Evolutionary conservation across 2,888 invertebrate species (phyloP).

Genomic region (Bugulina stolonifera): DNA sequence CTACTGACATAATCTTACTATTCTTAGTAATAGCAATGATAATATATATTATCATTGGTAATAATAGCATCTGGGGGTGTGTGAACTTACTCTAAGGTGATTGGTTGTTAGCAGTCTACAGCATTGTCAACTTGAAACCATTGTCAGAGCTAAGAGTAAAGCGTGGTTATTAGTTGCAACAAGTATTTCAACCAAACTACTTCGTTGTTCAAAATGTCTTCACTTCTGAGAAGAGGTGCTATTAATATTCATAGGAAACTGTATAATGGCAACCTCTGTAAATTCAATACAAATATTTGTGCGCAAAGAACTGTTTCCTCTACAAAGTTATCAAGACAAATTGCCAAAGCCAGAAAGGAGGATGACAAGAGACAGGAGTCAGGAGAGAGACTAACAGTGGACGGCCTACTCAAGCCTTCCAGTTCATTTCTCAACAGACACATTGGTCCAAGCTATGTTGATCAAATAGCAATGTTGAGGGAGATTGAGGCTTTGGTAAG

Average conservation of each 20-base stretch:
- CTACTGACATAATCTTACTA: too few species aligned
- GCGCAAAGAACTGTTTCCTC: not conserved
- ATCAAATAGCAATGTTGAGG: conserved; percentile 26
- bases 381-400: not conserved
- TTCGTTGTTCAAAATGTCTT: not conserved
- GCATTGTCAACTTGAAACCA: too few species aligned
- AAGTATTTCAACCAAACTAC: too few species aligned
- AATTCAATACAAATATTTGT: not conserved
- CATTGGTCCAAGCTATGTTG: conserved; percentile 29
- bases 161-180: too few species aligned
- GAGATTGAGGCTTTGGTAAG: conserved; percentile 25
- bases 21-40: too few species aligned
- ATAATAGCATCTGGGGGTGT: too few species aligned
- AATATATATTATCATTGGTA: too few species aligned
- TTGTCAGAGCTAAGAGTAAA: too few species aligned
- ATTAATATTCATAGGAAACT: not conserved
- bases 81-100: too few species aligned
- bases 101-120: too few species aligned
- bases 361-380: not conserved
- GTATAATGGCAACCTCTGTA: not conserved
- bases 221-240: not conserved
- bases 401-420: conserved; percentile 52
- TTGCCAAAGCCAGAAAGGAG: not conserved
- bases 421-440: conserved; percentile 57
- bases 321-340: not conserved